Percentiles rank a stretch among this genome's conserved stretches.
These are phyloP conservation scores for Thamnophis elegans DNA, from an alignment of 2,797 vertebrate genomes.

Conservation along the genomic window DNA sequence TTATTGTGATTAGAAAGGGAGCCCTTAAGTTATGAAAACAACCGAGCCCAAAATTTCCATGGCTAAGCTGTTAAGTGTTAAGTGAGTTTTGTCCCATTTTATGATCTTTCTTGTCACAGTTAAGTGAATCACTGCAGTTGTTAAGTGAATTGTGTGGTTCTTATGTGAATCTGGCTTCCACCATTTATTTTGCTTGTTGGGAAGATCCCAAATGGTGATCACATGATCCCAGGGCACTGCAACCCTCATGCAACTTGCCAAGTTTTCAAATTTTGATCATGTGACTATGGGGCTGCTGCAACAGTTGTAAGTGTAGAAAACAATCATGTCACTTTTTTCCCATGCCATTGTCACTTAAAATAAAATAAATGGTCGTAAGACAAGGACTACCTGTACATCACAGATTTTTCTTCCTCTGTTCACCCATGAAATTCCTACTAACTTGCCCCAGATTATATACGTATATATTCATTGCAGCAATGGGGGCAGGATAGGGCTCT, in stretches of 20 bases:
- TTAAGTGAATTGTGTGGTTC: not conserved
- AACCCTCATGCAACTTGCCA: not conserved
- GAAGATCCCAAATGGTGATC: not conserved
- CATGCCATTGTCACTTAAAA: not conserved
- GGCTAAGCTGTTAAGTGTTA: not conserved
- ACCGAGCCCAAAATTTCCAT: not conserved
- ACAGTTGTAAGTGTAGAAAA: not conserved
- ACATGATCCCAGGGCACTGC: not conserved
- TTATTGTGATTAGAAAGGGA: not conserved
- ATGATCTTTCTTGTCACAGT: not conserved
- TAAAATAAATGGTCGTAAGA: not conserved
- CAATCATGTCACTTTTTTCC: not conserved
- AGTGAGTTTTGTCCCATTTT: not conserved
- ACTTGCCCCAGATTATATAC: too few relatives aligned
- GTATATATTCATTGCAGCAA: too few relatives aligned
- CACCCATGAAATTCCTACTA: too few relatives aligned
- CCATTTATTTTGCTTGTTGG: not conserved
- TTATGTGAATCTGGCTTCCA: not conserved
- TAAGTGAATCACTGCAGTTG: too few relatives aligned
- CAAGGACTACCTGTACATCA: not conserved
- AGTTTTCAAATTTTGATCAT: not conserved
- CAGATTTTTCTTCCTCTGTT: not conserved
- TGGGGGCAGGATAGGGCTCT: not conserved
- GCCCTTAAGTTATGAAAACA: not conserved
- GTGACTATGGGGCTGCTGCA: not conserved